Conservation (phyloP, 2,797 vertebrate genomes). For the Prionace glauca region DNA sequence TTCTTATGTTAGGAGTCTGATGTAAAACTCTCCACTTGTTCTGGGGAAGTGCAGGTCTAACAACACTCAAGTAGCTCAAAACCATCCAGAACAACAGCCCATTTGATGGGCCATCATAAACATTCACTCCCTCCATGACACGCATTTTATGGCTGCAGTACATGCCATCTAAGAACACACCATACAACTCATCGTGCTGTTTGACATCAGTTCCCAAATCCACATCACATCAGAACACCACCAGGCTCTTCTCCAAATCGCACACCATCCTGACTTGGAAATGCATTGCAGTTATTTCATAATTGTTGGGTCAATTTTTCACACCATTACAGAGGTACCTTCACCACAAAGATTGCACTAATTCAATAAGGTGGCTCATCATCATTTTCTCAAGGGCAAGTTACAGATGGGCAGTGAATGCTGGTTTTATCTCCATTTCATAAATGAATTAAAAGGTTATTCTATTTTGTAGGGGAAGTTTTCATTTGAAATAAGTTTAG, state of each 20-base stretch:
- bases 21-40: too few species aligned
- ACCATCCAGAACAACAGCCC: not conserved
- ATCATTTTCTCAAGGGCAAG: not conserved
- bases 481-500: not conserved
- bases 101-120: not conserved
- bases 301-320: not conserved
- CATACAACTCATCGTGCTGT: not conserved
- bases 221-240: not conserved
- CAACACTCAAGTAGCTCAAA: not conserved
- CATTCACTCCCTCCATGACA: not conserved
- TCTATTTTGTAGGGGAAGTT: not conserved
- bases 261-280: not conserved
- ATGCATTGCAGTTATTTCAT: not conserved
- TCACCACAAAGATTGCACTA: not conserved
- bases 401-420: too few species aligned
- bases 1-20: too few species aligned
- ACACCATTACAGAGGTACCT: not conserved
- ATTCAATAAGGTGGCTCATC: not conserved
- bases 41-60: not conserved
- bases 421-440: too few species aligned
- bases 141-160: not conserved
- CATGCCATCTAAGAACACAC: not conserved
- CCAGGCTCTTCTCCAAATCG: not conserved
- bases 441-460: not conserved
- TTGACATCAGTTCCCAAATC: not conserved